Percentiles rank a stretch among this genome's conserved stretches.
These are phyloP conservation scores for Amphiura filiformis DNA, from an alignment of 35 echinoderm and acorn worm species.

Conservation along the genomic window DNA sequence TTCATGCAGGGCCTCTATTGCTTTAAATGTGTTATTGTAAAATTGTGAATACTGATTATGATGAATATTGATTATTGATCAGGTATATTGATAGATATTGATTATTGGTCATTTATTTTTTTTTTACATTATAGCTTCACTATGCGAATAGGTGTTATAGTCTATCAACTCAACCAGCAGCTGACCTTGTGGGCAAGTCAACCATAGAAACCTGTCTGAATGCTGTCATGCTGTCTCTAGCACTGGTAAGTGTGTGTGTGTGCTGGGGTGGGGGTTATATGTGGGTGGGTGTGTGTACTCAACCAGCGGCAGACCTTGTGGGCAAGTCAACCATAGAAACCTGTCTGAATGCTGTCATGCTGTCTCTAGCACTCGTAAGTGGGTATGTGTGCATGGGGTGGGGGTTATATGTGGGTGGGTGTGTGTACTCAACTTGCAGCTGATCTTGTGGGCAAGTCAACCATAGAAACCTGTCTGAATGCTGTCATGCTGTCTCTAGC, in stretches of 20 bases:
- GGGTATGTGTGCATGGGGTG: background rate
- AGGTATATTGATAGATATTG: too few relatives aligned
- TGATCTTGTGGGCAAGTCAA: constrained; percentile 90
- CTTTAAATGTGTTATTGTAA: too few relatives aligned
- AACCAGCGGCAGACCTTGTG: constrained; percentile 69
- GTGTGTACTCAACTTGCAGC: constrained; percentile 42
- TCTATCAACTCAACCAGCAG: constrained; percentile 39
- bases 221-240: constrained; percentile 56
- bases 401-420: constrained; percentile 73
- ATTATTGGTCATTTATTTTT: too few relatives aligned
- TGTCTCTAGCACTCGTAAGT: constrained; percentile 79
- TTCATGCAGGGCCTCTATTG: background rate
- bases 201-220: constrained; percentile 86
- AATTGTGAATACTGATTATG: too few relatives aligned
- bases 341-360: constrained; percentile 64
- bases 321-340: constrained; percentile 89
- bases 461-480: constrained; percentile 83
- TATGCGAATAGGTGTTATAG: constrained; percentile 68
- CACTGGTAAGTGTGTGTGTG: constrained; percentile 49
- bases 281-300: constrained; percentile 51
- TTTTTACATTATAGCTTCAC: constrained; percentile 46
- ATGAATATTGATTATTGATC: too few relatives aligned
- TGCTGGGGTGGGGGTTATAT: too few relatives aligned
- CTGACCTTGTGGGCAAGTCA: constrained; percentile 86
- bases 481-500: constrained; percentile 60